Evolutionary conservation across 1,140 invertebrate genomes (phyloP).

Genomic region (Microplitis mediator): DNA sequence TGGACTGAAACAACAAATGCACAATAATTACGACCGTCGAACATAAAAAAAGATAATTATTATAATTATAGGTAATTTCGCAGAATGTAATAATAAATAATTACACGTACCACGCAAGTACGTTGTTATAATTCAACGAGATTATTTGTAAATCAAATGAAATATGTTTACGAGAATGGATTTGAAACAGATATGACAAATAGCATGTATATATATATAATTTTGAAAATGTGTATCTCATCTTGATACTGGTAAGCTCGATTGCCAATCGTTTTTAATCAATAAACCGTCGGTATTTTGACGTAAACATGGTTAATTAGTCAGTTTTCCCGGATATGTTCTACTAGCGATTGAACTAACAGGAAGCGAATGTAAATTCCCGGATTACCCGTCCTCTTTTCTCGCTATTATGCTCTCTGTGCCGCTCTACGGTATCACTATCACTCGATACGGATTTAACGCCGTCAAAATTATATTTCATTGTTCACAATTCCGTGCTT

Average conservation of each 20-base stretch:
- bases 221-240: no score
- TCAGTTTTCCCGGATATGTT: conserved; percentile 27
- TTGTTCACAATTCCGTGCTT: no score
- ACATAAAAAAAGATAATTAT: no score
- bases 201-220: neutral
- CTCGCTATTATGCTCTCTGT: neutral
- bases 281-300: conserved; percentile 10
- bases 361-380: conserved; percentile 25
- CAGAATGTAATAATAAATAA: neutral
- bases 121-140: conserved; percentile 7
- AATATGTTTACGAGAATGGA: conserved; percentile 17
- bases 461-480: neutral
- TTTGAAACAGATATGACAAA: neutral
- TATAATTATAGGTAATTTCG: no score
- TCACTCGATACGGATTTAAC: neutral
- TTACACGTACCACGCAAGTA: neutral
- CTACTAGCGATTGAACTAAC: conserved; percentile 12
- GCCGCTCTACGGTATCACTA: neutral
- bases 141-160: conserved; percentile 22
- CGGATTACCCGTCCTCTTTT: conserved; percentile 9
- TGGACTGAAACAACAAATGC: no score
- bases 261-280: conserved; percentile 21
- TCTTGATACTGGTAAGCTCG: neutral
- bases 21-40: no score
- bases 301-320: conserved; percentile 30